Evolutionary conservation across 2,797 vertebrate species (phyloP).

Genomic region (Perdix hodgsoniae): DNA sequence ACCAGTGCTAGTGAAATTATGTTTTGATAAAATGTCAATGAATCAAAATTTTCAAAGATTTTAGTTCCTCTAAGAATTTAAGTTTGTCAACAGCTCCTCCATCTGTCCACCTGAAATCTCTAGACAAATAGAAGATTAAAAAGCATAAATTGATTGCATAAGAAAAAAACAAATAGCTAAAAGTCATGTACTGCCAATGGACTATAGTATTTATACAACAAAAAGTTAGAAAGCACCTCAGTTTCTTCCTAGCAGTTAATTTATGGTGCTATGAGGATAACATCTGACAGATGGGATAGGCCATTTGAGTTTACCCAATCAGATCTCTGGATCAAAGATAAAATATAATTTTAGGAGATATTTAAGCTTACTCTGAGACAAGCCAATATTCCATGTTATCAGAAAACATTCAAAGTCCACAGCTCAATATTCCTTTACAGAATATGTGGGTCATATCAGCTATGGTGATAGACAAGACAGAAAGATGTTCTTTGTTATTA

Average conservation of each 20-base stretch:
- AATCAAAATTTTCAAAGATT: slow-evolving; percentile 5
- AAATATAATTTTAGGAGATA: too few species aligned
- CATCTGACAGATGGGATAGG: too few species aligned
- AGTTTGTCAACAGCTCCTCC: background rate
- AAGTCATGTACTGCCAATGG: background rate
- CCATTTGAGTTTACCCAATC: too few species aligned
- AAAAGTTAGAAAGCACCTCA: fast-evolving
- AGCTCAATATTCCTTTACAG: background rate
- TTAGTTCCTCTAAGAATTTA: background rate
- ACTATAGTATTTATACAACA: background rate
- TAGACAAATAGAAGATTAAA: background rate
- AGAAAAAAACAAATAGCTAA: background rate
- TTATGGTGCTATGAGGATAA: background rate
- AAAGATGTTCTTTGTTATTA: background rate
- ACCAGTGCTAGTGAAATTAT: background rate
- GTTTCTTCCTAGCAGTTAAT: background rate
- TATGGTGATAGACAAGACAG: fast-evolving
- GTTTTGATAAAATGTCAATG: background rate
- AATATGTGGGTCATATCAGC: background rate
- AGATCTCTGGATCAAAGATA: too few species aligned
- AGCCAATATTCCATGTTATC: too few species aligned
- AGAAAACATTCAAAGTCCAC: too few species aligned
- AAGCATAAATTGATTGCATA: background rate
- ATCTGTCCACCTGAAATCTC: background rate
- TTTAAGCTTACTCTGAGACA: too few species aligned